These are phyloP conservation scores for Scartelaos histophorus DNA, from an alignment of 2,113 vertebrate genomes.

Conservation along the genomic window DNA sequence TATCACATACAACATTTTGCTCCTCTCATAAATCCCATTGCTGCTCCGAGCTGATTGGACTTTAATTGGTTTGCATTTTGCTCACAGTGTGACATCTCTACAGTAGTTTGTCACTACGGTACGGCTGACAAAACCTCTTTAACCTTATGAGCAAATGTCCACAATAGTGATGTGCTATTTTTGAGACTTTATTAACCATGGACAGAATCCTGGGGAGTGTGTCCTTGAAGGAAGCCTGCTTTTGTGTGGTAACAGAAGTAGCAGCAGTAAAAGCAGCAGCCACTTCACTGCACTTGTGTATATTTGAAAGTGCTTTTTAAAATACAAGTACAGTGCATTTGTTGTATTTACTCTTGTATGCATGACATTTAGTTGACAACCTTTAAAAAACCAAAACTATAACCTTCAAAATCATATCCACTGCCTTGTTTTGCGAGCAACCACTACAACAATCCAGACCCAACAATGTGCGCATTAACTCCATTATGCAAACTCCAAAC, in stretches of 20 bases:
- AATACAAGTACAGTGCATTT: too few relatives aligned
- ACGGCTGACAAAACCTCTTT: constrained; percentile 27
- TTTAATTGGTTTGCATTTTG: constrained; percentile 26
- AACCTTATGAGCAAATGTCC: constrained; percentile 24
- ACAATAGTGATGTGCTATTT: not conserved
- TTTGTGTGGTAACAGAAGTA: not conserved
- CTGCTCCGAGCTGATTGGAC: constrained; percentile 20
- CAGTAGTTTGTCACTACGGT: not conserved
- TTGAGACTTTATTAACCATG: constrained; percentile 7
- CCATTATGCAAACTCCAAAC: too few relatives aligned
- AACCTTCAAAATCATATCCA: too few relatives aligned
- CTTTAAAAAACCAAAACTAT: too few relatives aligned
- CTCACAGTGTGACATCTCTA: constrained; percentile 4
- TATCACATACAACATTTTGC: not conserved
- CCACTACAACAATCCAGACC: too few relatives aligned
- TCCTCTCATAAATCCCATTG: not conserved
- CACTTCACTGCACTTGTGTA: not conserved
- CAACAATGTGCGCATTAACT: too few relatives aligned
- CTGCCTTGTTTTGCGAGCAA: too few relatives aligned
- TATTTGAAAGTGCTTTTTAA: not conserved
- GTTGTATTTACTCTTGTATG: too few relatives aligned
- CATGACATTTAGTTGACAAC: too few relatives aligned
- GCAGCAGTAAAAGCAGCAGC: too few relatives aligned
- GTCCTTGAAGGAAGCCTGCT: constrained; percentile 27
- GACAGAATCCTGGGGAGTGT: constrained; percentile 6